Evolutionary conservation across 1,140 invertebrate species (phyloP).

Genomic region (Drosophila sproati): DNA sequence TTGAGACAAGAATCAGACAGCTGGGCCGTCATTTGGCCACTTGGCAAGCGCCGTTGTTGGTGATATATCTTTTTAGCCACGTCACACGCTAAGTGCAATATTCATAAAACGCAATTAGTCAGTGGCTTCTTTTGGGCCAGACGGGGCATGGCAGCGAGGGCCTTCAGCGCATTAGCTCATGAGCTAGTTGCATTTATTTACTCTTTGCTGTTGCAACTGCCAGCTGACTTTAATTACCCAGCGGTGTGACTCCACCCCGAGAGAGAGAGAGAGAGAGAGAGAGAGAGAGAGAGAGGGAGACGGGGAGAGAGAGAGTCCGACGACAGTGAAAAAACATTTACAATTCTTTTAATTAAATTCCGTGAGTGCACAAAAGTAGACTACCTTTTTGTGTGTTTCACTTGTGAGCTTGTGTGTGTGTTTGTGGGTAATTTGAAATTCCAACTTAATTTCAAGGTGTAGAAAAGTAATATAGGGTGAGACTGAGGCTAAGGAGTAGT

Average conservation of each 20-base stretch:
- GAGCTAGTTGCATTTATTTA: conserved; percentile 55
- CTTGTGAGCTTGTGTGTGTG: conserved; percentile 20
- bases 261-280: not conserved
- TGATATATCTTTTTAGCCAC: conserved; percentile 62
- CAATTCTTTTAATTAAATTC: conserved; percentile 83
- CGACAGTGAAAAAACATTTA: conserved; percentile 60
- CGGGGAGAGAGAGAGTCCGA: not conserved
- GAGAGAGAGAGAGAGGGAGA: not conserved
- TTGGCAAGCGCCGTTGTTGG: conserved; percentile 19
- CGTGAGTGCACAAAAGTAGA: conserved; percentile 55
- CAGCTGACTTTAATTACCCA: conserved; percentile 48
- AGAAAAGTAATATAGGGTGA: not conserved
- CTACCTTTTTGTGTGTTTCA: conserved; percentile 48
- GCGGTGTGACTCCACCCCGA: not conserved
- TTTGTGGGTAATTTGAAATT: conserved; percentile 72
- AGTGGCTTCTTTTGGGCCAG: conserved; percentile 30
- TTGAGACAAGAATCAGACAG: conserved; percentile 41
- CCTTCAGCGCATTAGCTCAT: conserved; percentile 20
- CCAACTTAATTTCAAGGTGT: conserved; percentile 70
- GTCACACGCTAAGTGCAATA: conserved; percentile 57
- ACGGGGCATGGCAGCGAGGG: not conserved
- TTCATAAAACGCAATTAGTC: conserved; percentile 81
- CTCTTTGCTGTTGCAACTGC: conserved; percentile 25
- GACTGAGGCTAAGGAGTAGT: conserved; percentile 2
- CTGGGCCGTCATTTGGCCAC: conserved; percentile 38